Percentiles rank a stretch among this genome's conserved stretches.
Conservation (phyloP, 2,113 vertebrate genomes). For the Tragelaphus buxtoni region DNA sequence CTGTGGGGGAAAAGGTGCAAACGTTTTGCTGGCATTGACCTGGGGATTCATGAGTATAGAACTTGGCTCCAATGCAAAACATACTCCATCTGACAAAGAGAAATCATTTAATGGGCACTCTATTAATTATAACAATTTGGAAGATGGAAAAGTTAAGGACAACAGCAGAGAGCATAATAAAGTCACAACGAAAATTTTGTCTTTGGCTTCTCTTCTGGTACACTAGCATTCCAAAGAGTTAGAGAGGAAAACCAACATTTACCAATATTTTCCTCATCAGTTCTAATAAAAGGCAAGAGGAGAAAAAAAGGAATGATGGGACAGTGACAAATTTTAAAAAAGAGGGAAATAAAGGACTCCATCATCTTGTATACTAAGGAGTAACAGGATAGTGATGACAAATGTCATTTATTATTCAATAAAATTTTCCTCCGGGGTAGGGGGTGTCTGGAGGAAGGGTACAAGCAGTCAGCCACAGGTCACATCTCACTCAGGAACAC, state of each 20-base stretch:
- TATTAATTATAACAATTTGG: slow-evolving; percentile 75
- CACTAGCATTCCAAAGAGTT: background rate
- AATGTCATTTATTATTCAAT: slow-evolving; percentile 16
- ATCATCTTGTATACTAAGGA: background rate
- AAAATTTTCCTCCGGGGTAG: background rate
- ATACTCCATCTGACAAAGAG: slow-evolving; percentile 75
- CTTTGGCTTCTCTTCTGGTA: slow-evolving; percentile 51
- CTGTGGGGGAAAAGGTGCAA: slow-evolving; percentile 48
- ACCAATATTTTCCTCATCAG: background rate
- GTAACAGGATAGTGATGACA: background rate
- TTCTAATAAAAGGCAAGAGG: background rate
- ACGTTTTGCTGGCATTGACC: slow-evolving; percentile 67
- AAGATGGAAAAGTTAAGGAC: slow-evolving; percentile 60
- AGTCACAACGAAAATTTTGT: slow-evolving; percentile 62
- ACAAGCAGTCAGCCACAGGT: background rate
- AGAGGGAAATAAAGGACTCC: background rate
- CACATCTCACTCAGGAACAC: background rate
- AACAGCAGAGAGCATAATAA: slow-evolving; percentile 70
- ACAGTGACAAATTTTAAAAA: background rate
- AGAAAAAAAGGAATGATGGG: background rate
- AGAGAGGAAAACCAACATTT: slow-evolving; percentile 2
- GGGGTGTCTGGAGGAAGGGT: background rate
- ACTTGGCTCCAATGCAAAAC: slow-evolving; percentile 71
- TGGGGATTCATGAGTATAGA: slow-evolving; percentile 63
- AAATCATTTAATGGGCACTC: slow-evolving; percentile 66